Base-by-base conservation (phyloP, 2,797 vertebrate species). In the Pelochelys cantorii region DNA sequence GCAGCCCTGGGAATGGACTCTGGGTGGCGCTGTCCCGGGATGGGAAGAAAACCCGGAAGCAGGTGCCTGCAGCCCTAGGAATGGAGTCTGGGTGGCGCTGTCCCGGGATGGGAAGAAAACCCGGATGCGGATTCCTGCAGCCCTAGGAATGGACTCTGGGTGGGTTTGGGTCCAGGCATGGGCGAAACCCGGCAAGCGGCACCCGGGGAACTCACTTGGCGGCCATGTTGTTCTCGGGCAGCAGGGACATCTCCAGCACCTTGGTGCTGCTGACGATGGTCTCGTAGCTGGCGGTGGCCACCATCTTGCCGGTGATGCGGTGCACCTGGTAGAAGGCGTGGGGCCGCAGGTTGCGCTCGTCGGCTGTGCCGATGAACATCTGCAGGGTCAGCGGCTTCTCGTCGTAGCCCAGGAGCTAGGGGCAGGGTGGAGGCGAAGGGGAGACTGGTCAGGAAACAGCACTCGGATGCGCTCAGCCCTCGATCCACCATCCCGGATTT, bases 251-350 rank as follows among this genome's bases (percentile, higher is more conserved):
- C 96, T 99, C 99, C 92, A 99, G 94, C 79, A 99, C 95, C 94
- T 99, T 99, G 95, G 99, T 99, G 31, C 99, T 99, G 4, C 97
- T 98, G 96, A 99, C 98, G n/a, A 99, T 98, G 10, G 98, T 99
- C 97, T 99, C 99, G 11, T 99, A 99, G 97, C 99, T 99, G 81
- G 99, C 98, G 0, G 99, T 99, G 37, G 98, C 99, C 56, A 99
- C 99, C 99, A 99, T 99, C 98, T 99, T 99, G 83, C 99, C 99
- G 0, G 99, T 99, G 90, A 99, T 99, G 23, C 99, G 98, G 97
- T 99, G 99, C 92, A 99, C 99, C 96, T 99, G 99, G 96, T 99
- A 99, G 97, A 99, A 99, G 10, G 99, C 99, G 78, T 99, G 99
- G 1, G 99, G 99, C 88, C 99, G 97, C 93, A 99, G 98, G 25